phyloP scores from a whole-genome alignment of 2,888 invertebrate genomes.

The Nymphalis urticae region DNA sequence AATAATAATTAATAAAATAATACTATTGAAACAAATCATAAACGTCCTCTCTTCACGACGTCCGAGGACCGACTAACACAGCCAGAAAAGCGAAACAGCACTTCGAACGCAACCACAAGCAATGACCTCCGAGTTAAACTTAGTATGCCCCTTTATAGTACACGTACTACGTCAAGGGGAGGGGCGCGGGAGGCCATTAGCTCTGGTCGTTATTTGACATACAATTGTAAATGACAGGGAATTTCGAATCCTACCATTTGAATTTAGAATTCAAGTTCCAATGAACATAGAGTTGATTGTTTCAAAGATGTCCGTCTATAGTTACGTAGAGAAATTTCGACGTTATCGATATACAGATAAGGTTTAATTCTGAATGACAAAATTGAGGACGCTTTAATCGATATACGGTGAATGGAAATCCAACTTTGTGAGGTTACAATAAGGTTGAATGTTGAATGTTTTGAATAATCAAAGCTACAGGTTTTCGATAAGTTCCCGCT shows the following conservation, averaged over 20 bases:
- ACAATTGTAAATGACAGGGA: slow-evolving; percentile 15
- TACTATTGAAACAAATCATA: slow-evolving; percentile 27
- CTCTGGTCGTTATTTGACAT: slow-evolving; percentile 57
- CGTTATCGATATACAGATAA: slow-evolving; percentile 8
- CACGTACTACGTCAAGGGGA: slow-evolving; percentile 41
- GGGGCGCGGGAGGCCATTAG: slow-evolving; percentile 48
- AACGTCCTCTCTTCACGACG: slow-evolving; percentile 46
- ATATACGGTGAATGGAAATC: slow-evolving; percentile 11
- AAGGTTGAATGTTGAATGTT: slow-evolving; percentile 37
- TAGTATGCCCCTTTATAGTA: slow-evolving; percentile 50
- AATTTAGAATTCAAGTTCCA: neutral
- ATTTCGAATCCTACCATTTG: slow-evolving; percentile 22
- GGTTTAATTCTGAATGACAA: slow-evolving; percentile 3
- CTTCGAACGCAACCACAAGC: slow-evolving; percentile 49
- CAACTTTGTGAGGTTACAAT: slow-evolving; percentile 6
- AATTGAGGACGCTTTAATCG: slow-evolving; percentile 11
- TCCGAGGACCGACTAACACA: slow-evolving; percentile 52
- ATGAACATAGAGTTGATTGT: neutral
- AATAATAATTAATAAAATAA: slow-evolving; percentile 38
- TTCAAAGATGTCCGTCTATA: slow-evolving; percentile 1
- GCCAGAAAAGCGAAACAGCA: slow-evolving; percentile 47
- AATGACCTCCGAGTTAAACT: slow-evolving; percentile 55
- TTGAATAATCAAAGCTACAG: slow-evolving; percentile 64
- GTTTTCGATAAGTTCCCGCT: slow-evolving; percentile 71
- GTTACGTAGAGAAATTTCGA: slow-evolving; percentile 13